These are phyloP conservation scores for Phaenicophaeus curvirostris DNA, from an alignment of 2,797 vertebrate species.

Conservation along the genomic window DNA sequence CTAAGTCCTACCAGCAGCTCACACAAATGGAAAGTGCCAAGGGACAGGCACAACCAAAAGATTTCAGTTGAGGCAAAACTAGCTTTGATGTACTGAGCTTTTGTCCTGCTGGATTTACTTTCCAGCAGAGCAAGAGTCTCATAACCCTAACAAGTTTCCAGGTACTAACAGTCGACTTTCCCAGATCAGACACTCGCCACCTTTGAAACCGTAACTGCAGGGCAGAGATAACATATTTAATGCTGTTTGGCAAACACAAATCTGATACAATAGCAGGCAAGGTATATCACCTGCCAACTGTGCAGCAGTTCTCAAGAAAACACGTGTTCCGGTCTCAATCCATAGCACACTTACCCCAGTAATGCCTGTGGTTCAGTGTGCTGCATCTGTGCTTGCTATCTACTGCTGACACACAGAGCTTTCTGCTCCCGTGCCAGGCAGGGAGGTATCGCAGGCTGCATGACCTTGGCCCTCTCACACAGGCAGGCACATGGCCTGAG, in stretches of 20 bases:
- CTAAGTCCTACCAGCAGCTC: not conserved
- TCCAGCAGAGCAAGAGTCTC: not conserved
- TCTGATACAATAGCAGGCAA: not conserved
- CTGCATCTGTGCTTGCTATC: not conserved
- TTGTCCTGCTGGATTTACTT: not conserved
- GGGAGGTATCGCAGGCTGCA: not conserved
- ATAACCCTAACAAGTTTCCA: not conserved
- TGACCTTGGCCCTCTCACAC: not conserved
- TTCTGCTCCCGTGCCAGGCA: not conserved
- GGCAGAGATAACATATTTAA: conserved; percentile 6
- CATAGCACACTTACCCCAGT: not conserved
- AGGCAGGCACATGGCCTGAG: not conserved
- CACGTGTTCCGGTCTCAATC: not conserved
- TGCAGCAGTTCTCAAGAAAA: not conserved
- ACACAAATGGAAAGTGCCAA: not conserved
- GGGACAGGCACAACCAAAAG: not conserved
- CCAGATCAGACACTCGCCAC: not conserved
- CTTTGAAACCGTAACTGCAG: conserved; percentile 9
- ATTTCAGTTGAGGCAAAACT: not conserved
- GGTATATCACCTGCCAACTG: not conserved
- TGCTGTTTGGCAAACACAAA: not conserved
- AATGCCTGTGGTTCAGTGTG: not conserved
- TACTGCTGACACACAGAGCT: not conserved
- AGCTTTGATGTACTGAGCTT: not conserved
- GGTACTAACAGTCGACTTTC: not conserved